Base-by-base conservation (phyloP, 2,888 invertebrate species). In the Melanargia galathea region DNA sequence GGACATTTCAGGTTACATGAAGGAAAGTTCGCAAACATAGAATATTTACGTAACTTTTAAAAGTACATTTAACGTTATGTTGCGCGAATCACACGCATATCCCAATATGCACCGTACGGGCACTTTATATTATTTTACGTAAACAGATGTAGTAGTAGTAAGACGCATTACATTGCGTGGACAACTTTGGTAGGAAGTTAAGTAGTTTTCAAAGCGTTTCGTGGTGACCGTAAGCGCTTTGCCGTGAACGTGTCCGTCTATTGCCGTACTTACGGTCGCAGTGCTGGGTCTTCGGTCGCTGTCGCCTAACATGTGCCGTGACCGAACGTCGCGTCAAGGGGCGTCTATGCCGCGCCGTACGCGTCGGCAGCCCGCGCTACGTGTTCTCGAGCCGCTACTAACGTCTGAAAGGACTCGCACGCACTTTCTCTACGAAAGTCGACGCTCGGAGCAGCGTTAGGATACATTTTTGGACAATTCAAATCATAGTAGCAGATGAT, bases 341-440 rank as follows among this genome's bases (percentile, higher is more conserved):
- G 43, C 43, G 43, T n/a, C 43, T 18, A 10, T 8, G 81, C 76
- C 80, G 78, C 82, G 80, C 79, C 79, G 85, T 76, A 75, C 76
- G 71, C 61, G 85, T 76, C 75, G 76, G 71, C 61, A 73, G 74
- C 72, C n/a, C 70, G 73, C 73, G 64, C 67, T 72, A 70, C 77
- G 76, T 75, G 75, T 38, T 74, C 80, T 66, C 62, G 76, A 62
- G 81, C 84, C 84, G 87, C 84, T 78, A 78, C 77, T 82, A 82
- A 84, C 84, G 81, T 82, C 86, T 85, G 87, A 85, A 86, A 86
- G 81, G 79, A 84, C 87, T 86, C 82, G 84, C 83, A 83, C 87
- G 87, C 81, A 81, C 84, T 82, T 75, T 77, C 78, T 75, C 70
- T 70, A 74, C 73, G 76, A 79, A 74, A 74, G 79, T 75, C 75